A percentile compares a stretch with the other conserved stretches of the same genome.
Conservation (phyloP, 2,797 vertebrate genomes). For the Fringilla coelebs region DNA sequence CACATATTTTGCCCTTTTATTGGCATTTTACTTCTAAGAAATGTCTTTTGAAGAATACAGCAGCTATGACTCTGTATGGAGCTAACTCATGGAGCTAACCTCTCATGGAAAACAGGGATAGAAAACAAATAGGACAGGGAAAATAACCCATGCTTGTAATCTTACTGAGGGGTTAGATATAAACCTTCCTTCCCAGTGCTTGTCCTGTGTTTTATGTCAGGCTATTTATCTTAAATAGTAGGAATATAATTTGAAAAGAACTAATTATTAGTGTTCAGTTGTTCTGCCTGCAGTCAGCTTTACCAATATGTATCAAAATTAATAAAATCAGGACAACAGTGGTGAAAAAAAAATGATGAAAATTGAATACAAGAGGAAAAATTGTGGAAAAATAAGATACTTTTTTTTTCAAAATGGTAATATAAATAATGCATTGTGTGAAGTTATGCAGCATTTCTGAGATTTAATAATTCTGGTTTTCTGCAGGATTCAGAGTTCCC, state of each 20-base stretch:
- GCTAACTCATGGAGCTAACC: not conserved
- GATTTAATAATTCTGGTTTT: not conserved
- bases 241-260: not conserved
- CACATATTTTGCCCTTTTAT: not conserved
- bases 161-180: accelerated
- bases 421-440: not conserved
- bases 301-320: not conserved
- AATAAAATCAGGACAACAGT: not conserved
- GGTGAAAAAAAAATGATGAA: not conserved
- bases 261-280: not conserved
- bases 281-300: not conserved
- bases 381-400: not conserved
- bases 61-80: not conserved
- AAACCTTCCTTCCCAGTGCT: not conserved
- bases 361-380: not conserved
- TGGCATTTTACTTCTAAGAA: not conserved
- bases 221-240: not conserved
- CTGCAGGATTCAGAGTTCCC: constrained; percentile 70
- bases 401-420: not conserved
- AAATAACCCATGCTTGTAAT: not conserved
- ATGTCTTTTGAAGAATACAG: not conserved
- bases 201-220: not conserved
- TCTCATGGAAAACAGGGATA: not conserved
- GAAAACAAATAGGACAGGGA: not conserved
- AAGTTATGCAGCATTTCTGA: not conserved